Evolutionary conservation across 92 coral and sea anemone genomes (phyloP).

Genomic region (Heliopora coerulea): DNA sequence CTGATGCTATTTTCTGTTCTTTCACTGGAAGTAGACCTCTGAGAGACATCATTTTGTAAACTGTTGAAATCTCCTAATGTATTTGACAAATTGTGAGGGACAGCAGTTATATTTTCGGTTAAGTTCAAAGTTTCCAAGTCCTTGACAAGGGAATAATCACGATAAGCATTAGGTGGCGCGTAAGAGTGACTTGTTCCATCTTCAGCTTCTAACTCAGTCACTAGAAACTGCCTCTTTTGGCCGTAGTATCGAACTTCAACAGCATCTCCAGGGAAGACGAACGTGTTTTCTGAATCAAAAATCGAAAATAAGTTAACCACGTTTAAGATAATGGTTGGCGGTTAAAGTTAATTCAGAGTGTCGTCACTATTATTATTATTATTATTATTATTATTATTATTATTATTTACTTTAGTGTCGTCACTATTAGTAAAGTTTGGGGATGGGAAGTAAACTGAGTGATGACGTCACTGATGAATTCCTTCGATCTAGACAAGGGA

Average conservation of each 20-base stretch:
- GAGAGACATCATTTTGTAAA: slow-evolving; percentile 3
- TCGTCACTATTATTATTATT: no score
- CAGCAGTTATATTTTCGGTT: not conserved
- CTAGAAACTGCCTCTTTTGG: slow-evolving; percentile 63
- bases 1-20: not conserved
- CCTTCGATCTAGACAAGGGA: no score
- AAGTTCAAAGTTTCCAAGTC: slow-evolving; percentile 17
- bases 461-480: no score
- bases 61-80: not conserved
- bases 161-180: not conserved
- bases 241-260: slow-evolving; percentile 81
- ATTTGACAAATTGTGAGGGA: slow-evolving; percentile 3
- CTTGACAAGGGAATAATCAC: not conserved
- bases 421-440: no score
- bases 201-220: slow-evolving; percentile 21
- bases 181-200: slow-evolving; percentile 6
- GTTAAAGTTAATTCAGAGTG: not conserved
- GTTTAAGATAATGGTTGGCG: no score
- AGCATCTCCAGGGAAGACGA: slow-evolving; percentile 50
- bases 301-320: no score
- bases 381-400: no score
- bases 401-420: no score
- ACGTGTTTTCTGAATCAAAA: slow-evolving; percentile 64
- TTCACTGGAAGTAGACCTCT: not conserved
- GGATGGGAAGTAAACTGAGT: no score